A percentile compares a stretch with the other conserved stretches of the same genome.
phyloP scores from a whole-genome alignment of 1,140 invertebrate genomes.

The Orchesella cincta region DNA sequence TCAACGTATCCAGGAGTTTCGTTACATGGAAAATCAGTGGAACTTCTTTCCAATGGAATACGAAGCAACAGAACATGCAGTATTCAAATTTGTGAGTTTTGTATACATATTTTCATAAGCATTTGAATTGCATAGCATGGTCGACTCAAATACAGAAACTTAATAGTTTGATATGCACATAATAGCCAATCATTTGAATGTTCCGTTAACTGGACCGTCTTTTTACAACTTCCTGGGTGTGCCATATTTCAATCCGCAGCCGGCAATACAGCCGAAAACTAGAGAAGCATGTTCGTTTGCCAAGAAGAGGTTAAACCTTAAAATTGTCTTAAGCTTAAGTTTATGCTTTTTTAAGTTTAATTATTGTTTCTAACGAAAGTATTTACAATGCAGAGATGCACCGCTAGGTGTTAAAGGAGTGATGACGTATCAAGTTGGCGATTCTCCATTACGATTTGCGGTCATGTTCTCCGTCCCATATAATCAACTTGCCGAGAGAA shows the following conservation, averaged over 20 bases:
- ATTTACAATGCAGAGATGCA: conserved; percentile 36
- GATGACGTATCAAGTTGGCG: conserved; percentile 39
- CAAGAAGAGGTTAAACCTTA: conserved; percentile 36
- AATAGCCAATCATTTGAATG: conserved; percentile 36
- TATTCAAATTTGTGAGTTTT: conserved; percentile 41
- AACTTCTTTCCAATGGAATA: conserved; percentile 39
- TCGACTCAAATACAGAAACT: too few relatives aligned
- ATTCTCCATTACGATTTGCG: conserved; percentile 37
- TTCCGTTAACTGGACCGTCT: conserved; percentile 28
- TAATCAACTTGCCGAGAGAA: conserved; percentile 41
- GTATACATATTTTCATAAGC: neutral
- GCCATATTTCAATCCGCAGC: conserved; percentile 32
- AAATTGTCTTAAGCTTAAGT: neutral
- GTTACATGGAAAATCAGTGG: conserved; percentile 33
- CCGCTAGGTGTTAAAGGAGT: conserved; percentile 40
- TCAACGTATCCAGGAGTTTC: conserved; percentile 34
- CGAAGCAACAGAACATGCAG: conserved; percentile 41
- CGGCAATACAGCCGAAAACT: conserved; percentile 36
- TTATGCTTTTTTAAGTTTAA: neutral
- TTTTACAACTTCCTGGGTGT: conserved; percentile 38
- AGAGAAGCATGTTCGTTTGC: conserved; percentile 43
- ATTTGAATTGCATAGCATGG: neutral
- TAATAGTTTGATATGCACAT: too few relatives aligned
- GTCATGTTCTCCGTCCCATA: conserved; percentile 47
- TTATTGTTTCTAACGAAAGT: conserved; percentile 6